Conservation (phyloP, 2,888 invertebrate species). For the Nomada flava region DNA sequence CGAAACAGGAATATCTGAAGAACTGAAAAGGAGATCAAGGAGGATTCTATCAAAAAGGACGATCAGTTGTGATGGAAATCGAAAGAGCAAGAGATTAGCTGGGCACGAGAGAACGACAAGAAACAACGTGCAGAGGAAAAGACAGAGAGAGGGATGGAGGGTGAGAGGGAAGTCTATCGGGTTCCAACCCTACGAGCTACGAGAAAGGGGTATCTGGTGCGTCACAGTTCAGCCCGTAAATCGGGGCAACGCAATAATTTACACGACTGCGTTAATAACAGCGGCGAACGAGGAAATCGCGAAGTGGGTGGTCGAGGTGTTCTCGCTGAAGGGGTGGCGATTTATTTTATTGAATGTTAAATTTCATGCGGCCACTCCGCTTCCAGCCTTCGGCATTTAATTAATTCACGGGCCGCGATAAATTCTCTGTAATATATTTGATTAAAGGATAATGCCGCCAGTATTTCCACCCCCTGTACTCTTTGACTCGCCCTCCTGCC, state of each 20-base stretch:
- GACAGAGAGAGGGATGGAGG: neutral
- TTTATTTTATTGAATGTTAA: conserved; percentile 83
- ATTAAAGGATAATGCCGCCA: conserved; percentile 84
- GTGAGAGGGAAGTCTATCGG: conserved; percentile 22
- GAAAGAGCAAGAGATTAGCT: neutral
- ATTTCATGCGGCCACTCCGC: conserved; percentile 79
- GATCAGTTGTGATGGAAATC: neutral
- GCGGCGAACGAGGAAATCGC: conserved; percentile 56
- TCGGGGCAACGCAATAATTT: conserved; percentile 67
- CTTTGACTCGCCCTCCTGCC: conserved; percentile 65
- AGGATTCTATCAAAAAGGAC: neutral
- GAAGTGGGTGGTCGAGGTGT: conserved; percentile 60
- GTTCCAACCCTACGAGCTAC: conserved; percentile 4
- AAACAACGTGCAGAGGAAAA: neutral
- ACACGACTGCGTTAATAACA: conserved; percentile 65
- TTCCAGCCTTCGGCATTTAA: conserved; percentile 83
- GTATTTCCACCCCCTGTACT: conserved; percentile 75
- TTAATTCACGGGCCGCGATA: conserved; percentile 83
- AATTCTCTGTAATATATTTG: conserved; percentile 84
- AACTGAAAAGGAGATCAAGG: neutral
- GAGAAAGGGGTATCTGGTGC: conserved; percentile 48
- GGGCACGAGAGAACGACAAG: neutral
- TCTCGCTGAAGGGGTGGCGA: conserved; percentile 72
- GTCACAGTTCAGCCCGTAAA: conserved; percentile 47
- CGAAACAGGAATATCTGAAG: no score